Base-by-base conservation (phyloP, 2,888 invertebrate species). In the Entomobrya multifasciata region DNA sequence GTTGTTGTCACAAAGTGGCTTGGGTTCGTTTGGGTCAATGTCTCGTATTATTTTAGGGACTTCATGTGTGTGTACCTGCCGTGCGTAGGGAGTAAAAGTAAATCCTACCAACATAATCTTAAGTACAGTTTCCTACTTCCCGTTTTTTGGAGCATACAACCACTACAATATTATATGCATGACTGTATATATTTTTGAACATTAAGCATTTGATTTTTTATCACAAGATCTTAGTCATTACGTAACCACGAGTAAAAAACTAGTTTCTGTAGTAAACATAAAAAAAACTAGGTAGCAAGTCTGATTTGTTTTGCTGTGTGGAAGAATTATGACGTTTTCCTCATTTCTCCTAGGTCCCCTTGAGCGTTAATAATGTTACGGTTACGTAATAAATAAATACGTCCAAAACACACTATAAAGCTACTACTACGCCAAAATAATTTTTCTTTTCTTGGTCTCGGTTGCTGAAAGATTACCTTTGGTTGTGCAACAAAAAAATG, bases 281-380 rank as follows among this genome's bases (percentile, higher is more conserved):
- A 70, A 47, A 22, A 47, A 13, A 36, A n/a, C 65, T 6, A 30
- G 30, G 30, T 20, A 74, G 20, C 22, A 22, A n/a, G 15, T 70
- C 15, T 22, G 74, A 52, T 30, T 52, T 17, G 10, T 8, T 55
- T 49, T 30, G 8, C 15, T 74, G 30, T 11, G 36, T 49, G 72
- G 41, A 77, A 77, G 30, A 57, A 70, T 44, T 70, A 70, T 60
- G 77, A 77, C 77, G 74, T 52, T 52, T 70, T 74, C 52, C 67
- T 52, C 74, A 74, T 52, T 74, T 74, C 74, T 30, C 36, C 74
- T 25, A 62, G 44, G 57, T 81, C 70, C 80, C 70, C 80, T 70
- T 65, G 36, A 81, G 57, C 80, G 52, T 81, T 81, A 52, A 30
- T 74, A 30, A 74, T 74, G 17, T 55, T 74, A 44, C 70, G 44